A percentile compares a stretch with the other conserved stretches of the same genome.
phyloP scores from a whole-genome alignment of 2,113 vertebrate genomes.

The Phainopepla nitens region DNA sequence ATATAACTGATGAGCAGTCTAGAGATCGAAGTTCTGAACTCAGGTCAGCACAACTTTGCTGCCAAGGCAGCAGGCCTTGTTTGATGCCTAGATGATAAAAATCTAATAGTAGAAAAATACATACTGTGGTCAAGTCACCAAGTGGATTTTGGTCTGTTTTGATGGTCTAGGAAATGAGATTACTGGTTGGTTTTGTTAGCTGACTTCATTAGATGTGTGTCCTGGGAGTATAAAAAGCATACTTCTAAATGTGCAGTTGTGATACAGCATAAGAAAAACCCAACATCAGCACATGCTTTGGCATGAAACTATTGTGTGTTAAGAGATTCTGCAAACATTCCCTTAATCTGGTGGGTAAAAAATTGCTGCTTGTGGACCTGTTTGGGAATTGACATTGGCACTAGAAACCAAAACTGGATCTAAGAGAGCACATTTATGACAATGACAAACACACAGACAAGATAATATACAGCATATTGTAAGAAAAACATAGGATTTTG shows the following conservation, averaged over 20 bases:
- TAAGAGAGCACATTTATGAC: background rate
- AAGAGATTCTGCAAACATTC: background rate
- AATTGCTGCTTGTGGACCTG: background rate
- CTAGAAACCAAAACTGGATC: background rate
- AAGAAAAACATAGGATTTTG: background rate
- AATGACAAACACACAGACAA: background rate
- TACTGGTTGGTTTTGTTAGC: conserved; percentile 9
- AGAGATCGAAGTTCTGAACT: background rate
- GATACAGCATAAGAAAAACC: background rate
- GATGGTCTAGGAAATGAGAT: conserved; percentile 7
- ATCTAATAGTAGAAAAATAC: background rate
- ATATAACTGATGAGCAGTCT: background rate
- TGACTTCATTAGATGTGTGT: background rate
- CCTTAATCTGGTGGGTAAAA: background rate
- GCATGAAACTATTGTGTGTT: background rate
- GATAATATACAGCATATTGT: background rate
- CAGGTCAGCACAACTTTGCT: background rate
- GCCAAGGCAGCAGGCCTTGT: background rate
- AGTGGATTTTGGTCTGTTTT: conserved; percentile 11
- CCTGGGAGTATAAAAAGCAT: background rate
- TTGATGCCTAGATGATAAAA: background rate
- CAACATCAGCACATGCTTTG: background rate
- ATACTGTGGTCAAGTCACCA: background rate
- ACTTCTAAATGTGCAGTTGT: background rate
- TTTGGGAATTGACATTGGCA: background rate